phyloP scores from a whole-genome alignment of 2,888 invertebrate genomes.

The Drosophila vallismaia region DNA sequence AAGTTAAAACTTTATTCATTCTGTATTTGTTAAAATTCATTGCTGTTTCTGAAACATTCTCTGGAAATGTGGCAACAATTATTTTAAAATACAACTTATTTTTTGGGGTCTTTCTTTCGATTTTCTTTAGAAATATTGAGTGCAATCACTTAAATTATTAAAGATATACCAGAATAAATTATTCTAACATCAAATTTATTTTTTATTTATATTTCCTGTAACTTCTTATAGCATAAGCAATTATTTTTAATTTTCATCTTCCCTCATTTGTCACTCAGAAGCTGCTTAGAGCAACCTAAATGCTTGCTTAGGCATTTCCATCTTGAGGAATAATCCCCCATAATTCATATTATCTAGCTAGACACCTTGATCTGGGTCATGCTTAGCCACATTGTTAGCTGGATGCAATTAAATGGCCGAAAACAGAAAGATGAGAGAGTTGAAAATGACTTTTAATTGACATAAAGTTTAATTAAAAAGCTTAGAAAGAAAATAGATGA shows the following conservation, averaged over 20 bases:
- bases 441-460: conserved; percentile 67
- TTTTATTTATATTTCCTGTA: neutral
- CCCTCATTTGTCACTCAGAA: neutral
- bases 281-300: conserved; percentile 28
- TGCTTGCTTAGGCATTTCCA: conserved; percentile 29
- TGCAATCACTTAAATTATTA: too few relatives aligned
- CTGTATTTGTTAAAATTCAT: too few relatives aligned
- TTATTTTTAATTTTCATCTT: conserved; percentile 6
- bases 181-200: too few relatives aligned
- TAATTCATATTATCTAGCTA: conserved; percentile 25
- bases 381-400: conserved; percentile 39
- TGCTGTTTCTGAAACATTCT: too few relatives aligned
- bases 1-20: too few relatives aligned
- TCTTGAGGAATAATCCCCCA: conserved; percentile 36
- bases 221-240: too few relatives aligned
- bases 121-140: too few relatives aligned
- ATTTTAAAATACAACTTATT: too few relatives aligned
- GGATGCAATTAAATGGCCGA: conserved; percentile 44
- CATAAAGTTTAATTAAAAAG: conserved; percentile 56
- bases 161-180: too few relatives aligned
- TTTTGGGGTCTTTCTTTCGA: too few relatives aligned
- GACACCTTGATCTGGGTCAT: conserved; percentile 57
- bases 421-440: conserved; percentile 43
- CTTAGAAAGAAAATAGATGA: conserved; percentile 16
- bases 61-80: too few relatives aligned